Evolutionary conservation across 2,888 invertebrate species (phyloP), one percentile per base, ranked within the genome.

Genomic region (Platynereis dumerilii): DNA sequence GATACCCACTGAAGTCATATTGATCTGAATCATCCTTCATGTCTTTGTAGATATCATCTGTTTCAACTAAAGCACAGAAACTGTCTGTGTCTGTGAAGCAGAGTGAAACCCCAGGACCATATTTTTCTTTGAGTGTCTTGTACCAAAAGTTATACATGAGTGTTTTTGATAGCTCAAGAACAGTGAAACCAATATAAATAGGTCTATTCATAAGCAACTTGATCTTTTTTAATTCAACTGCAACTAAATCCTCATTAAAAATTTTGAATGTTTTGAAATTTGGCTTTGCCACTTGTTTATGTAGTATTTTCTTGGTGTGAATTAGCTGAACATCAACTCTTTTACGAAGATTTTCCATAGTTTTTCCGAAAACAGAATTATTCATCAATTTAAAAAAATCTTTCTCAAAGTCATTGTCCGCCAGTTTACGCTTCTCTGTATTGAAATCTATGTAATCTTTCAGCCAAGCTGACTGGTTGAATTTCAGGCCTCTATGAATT

Each of bases 341-440:
- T 57, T 83, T 84, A 42, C 80, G 69, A 15, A 82, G 78, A 74
- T 85, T 85, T 72, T 84, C 84, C 78, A 84, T 83, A 1, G 81
- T 81, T 75, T 84, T 85, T 2, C 81, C 79, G 70, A 78, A 83
- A 24, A 79, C 75, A 12, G 73, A 65, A 67, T 84, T 72, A 69
- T 76, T 58, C 79, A 65, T 69, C 26, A 72, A 54, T 66, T 66
- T 63, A 65, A 71, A 66, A 64, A 85, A 78, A 67, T 78, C 75
- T 69, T 79, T 84, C 61, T 77, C 78, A 69, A 81, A 83, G 20
- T 77, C 73, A 69, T 71, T 77, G 63, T 68, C 76, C 69, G 70
- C 79, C 17, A 71, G 39, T 70, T 73, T 75, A 15, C 79, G 45
- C 39, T 58, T 52, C n/a, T 71, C 53, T 12, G 72, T 76, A 65